phyloP scores from a whole-genome alignment of 2,797 vertebrate genomes.

The Pyrrhura leucotis region DNA sequence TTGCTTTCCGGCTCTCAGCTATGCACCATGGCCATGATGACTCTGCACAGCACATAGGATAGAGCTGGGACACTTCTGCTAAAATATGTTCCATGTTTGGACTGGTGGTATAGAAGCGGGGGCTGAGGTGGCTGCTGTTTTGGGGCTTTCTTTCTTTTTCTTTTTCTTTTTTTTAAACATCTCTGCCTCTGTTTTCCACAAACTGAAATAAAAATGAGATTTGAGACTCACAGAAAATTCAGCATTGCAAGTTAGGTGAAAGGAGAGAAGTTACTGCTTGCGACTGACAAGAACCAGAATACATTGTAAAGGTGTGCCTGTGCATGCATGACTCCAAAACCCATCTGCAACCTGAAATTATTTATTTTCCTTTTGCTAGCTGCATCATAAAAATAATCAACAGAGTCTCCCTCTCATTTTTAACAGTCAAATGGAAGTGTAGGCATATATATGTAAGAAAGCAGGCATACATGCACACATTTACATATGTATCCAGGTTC shows the following conservation, averaged over 20 bases:
- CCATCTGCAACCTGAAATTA: background rate
- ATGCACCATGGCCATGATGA: conserved; percentile 80
- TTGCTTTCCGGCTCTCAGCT: conserved; percentile 84
- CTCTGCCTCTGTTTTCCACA: background rate
- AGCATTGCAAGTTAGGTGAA: background rate
- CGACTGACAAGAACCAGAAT: background rate
- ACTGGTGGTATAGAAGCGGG: background rate
- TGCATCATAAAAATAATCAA: background rate
- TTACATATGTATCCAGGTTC: background rate
- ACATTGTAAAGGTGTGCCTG: background rate
- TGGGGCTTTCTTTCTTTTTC: background rate
- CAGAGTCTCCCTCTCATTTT: background rate
- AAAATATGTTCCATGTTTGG: conserved; percentile 71
- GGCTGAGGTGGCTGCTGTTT: background rate
- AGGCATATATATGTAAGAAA: background rate
- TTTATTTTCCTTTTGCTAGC: background rate
- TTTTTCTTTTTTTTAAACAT: background rate
- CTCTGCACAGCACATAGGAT: conserved; percentile 77
- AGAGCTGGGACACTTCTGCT: conserved; percentile 65
- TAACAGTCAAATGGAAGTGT: background rate
- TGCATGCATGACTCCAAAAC: background rate
- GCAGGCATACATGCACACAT: background rate
- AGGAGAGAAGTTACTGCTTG: background rate
- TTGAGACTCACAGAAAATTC: background rate
- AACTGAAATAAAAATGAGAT: conserved; percentile 4